phyloP scores from a whole-genome alignment of 2,113 vertebrate genomes.

The Myotis brandtii region DNA sequence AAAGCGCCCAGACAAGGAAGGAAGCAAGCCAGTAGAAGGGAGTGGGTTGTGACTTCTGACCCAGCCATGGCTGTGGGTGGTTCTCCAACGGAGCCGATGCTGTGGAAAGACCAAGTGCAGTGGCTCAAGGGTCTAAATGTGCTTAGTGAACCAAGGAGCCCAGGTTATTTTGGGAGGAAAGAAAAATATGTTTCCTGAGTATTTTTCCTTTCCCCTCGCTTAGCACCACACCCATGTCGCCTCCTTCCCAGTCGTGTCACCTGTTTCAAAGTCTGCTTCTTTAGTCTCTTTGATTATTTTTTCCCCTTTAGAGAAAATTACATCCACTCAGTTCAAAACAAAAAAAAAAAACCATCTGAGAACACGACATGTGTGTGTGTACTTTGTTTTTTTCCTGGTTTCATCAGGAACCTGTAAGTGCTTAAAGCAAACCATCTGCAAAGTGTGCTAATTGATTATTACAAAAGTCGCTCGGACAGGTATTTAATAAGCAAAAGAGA shows the following conservation, averaged over 20 bases:
- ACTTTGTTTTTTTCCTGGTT: neutral
- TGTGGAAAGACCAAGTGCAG: conserved; percentile 17
- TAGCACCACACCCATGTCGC: conserved; percentile 25
- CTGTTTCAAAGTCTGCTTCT: conserved; percentile 59
- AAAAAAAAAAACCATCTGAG: conserved; percentile 50
- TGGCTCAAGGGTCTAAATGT: conserved; percentile 14
- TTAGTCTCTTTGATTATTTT: conserved; percentile 42
- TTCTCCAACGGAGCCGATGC: neutral
- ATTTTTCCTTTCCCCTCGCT: conserved; percentile 62
- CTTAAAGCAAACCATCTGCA: conserved; percentile 47
- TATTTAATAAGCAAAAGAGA: conserved; percentile 46
- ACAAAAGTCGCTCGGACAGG: neutral
- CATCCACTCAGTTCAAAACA: conserved; percentile 45
- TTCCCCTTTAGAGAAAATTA: conserved; percentile 58
- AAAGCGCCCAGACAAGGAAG: conserved; percentile 26
- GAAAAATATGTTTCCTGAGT: conserved; percentile 68
- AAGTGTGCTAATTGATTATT: conserved; percentile 34
- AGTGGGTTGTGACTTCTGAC: conserved; percentile 40
- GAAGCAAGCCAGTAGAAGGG: neutral
- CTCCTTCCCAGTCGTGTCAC: conserved; percentile 34
- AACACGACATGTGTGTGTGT: neutral
- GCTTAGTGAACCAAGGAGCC: conserved; percentile 1
- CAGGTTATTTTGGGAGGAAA: conserved; percentile 68
- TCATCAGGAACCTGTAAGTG: neutral
- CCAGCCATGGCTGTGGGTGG: neutral